Conservation (phyloP, 2,113 vertebrate species). For the Paraplagusia blochii region DNA sequence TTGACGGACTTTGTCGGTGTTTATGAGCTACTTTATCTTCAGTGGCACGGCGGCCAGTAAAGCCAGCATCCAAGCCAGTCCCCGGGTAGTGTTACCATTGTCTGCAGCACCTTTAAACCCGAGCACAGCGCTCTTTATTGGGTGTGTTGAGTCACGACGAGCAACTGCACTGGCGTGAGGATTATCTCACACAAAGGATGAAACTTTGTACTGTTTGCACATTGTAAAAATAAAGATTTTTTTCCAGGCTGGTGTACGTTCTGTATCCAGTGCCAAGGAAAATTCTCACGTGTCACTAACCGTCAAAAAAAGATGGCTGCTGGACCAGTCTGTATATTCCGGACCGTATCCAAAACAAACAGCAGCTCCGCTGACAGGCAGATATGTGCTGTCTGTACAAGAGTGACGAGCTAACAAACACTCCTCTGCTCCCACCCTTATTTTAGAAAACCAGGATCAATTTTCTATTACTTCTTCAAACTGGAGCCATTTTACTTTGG, state of each 20-base stretch:
- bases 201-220: constrained; percentile 34
- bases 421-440: constrained; percentile 7
- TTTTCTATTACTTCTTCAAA: too few species aligned
- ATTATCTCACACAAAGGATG: constrained; percentile 50
- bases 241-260: neutral
- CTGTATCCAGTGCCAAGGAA: constrained; percentile 51
- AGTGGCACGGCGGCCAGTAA: constrained; percentile 41
- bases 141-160: constrained; percentile 61
- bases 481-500: too few species aligned
- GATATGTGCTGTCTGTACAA: constrained; percentile 55
- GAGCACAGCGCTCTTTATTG: constrained; percentile 59
- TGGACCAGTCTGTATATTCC: constrained; percentile 65
- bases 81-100: constrained; percentile 62
- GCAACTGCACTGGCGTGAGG: constrained; percentile 41
- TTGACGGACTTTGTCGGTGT: constrained; percentile 36
- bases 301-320: constrained; percentile 64
- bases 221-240: constrained; percentile 2
- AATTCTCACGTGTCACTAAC: constrained; percentile 71
- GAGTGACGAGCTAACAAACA: constrained; percentile 55
- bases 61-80: constrained; percentile 52
- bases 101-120: constrained; percentile 66
- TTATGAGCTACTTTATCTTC: constrained; percentile 46
- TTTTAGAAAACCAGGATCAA: constrained; percentile 6
- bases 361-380: constrained; percentile 65
- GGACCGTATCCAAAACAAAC: constrained; percentile 76